These are phyloP conservation scores for Coptodon rendalli DNA, from an alignment of 2,113 vertebrate genomes.

Conservation along the genomic window DNA sequence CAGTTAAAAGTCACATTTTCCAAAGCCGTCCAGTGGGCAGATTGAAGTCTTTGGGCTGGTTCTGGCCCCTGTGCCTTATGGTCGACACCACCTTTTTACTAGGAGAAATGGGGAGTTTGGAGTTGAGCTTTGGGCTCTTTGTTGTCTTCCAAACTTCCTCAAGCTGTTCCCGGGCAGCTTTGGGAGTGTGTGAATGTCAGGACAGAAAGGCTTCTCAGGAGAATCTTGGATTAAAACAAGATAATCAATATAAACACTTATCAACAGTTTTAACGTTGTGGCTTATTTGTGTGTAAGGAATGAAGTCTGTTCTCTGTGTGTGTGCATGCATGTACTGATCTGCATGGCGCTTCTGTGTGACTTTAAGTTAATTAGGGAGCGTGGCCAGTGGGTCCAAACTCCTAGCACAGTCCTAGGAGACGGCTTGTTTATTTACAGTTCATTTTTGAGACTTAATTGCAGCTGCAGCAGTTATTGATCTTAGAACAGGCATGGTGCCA, in stretches of 20 bases:
- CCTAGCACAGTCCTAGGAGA: not conserved
- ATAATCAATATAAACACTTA: not conserved
- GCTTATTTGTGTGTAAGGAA: not conserved
- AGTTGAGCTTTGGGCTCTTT: not conserved
- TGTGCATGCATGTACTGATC: not conserved
- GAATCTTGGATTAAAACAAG: not conserved
- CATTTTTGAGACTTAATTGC: slow-evolving; percentile 54
- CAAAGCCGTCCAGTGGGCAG: no score
- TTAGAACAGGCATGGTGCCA: not conserved
- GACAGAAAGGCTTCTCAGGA: not conserved
- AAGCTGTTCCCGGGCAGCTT: not conserved
- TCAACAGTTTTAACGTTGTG: not conserved
- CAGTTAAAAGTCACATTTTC: no score
- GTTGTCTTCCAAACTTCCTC: not conserved
- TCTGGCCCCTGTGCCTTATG: not conserved
- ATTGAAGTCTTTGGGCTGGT: no score
- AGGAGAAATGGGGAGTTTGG: not conserved
- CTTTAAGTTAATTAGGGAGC: not conserved
- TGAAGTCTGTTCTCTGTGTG: not conserved
- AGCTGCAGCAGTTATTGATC: slow-evolving; percentile 40
- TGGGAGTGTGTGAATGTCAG: not conserved
- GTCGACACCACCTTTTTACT: not conserved
- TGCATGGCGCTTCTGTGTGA: not conserved
- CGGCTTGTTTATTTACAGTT: slow-evolving; percentile 51
- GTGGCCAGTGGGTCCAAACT: not conserved